Conservation (phyloP, 2,113 vertebrate species). For the Myanophis thanlyinensis region DNA sequence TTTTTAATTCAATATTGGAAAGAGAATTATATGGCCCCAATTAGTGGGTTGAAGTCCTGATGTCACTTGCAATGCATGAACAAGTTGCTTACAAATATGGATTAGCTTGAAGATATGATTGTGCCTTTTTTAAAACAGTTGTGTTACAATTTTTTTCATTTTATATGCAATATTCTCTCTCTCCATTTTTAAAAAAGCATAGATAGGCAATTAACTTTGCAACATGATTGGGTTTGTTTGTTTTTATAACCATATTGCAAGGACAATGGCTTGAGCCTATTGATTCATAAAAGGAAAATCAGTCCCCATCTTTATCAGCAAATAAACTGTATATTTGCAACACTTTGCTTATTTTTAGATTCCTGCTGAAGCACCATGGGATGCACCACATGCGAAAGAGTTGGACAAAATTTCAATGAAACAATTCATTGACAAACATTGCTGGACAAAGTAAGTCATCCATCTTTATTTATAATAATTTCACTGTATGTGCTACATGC, state of each 20-base stretch:
- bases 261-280: not conserved
- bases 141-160: not conserved
- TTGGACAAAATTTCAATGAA: conserved; percentile 82
- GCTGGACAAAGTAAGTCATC: conserved; percentile 76
- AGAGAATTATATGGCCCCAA: not conserved
- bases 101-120: not conserved
- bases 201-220: not conserved
- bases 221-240: not conserved
- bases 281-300: not conserved
- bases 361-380: conserved; percentile 77
- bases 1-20: not conserved
- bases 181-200: not conserved
- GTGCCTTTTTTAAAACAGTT: not conserved
- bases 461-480: conserved; percentile 11
- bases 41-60: not conserved
- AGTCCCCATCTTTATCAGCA: not conserved
- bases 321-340: not conserved
- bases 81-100: not conserved
- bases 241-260: not conserved
- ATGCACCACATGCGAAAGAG: conserved; percentile 71
- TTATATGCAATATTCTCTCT: not conserved
- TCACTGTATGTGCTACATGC: not conserved
- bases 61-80: not conserved
- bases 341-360: conserved; percentile 66
- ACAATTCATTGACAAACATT: conserved; percentile 77